Evolutionary conservation across 1,140 invertebrate genomes (phyloP).

Genomic region (Mesaphorura yosii): DNA sequence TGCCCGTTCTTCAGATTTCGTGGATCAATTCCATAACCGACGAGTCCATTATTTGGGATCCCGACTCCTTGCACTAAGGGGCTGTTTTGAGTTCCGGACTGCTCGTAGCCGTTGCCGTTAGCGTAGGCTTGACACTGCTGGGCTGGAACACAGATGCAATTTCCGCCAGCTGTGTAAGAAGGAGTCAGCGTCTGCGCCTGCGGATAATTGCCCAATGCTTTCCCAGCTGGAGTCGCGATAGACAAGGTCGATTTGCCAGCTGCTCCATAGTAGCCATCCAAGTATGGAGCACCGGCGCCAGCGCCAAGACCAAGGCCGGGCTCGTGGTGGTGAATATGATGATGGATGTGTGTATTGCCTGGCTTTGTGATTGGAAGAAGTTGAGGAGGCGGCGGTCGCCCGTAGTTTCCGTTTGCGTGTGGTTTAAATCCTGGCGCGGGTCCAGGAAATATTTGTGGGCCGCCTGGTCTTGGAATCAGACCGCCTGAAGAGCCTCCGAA

Average conservation of each 20-base stretch:
- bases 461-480: not conserved
- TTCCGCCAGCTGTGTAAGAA: not conserved
- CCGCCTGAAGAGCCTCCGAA: not conserved
- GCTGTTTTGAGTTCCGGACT: not conserved
- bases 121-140: constrained; percentile 23
- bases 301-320: not conserved
- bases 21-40: constrained; percentile 30
- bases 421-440: not conserved
- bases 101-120: constrained; percentile 7
- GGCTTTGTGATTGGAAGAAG: constrained; percentile 1
- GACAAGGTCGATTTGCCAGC: constrained; percentile 8
- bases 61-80: constrained; percentile 16
- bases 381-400: not conserved
- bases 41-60: constrained; percentile 21
- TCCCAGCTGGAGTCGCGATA: constrained; percentile 13
- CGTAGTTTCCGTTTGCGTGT: not conserved
- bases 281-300: not conserved
- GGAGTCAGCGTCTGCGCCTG: not conserved
- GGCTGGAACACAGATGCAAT: constrained; percentile 26
- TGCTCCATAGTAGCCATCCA: constrained; percentile 1
- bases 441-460: not conserved
- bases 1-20: constrained; percentile 9
- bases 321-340: constrained; percentile 8
- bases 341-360: constrained; percentile 7
- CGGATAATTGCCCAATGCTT: constrained; percentile 7